Percentiles rank a stretch among this genome's conserved stretches.
Evolutionary conservation across 1,140 invertebrate genomes (phyloP).

Genomic region (Aphelinus certus): DNA sequence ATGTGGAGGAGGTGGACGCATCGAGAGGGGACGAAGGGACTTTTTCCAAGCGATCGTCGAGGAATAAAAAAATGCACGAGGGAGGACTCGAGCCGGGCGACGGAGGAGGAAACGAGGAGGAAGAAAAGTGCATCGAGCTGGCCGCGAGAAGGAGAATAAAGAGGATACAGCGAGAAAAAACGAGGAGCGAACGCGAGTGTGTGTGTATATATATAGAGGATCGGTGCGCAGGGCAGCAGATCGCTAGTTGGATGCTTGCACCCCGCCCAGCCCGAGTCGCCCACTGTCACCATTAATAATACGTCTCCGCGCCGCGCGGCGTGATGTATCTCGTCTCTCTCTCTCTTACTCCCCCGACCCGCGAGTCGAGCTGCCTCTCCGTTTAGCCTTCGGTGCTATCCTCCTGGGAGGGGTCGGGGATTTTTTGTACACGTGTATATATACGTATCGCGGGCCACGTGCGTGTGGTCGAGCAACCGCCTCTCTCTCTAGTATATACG

Average conservation of each 20-base stretch:
- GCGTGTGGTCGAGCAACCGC: slow-evolving; percentile 23
- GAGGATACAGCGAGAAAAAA: slow-evolving; percentile 28
- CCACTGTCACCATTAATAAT: slow-evolving; percentile 64
- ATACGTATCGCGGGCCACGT: slow-evolving; percentile 28
- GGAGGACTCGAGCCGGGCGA: neutral
- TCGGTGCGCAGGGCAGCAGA: slow-evolving; percentile 31
- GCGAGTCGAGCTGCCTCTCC: slow-evolving; percentile 45
- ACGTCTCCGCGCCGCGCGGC: slow-evolving; percentile 48
- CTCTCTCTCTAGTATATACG: too few relatives aligned
- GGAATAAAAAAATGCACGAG: too few relatives aligned
- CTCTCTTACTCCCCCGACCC: slow-evolving; percentile 39
- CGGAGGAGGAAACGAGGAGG: neutral
- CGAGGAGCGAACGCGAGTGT: neutral
- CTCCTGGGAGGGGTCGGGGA: neutral
- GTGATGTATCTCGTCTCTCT: slow-evolving; percentile 44
- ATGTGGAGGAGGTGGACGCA: too few relatives aligned
- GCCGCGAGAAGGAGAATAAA: slow-evolving; percentile 10
- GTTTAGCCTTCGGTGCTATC: slow-evolving; percentile 51
- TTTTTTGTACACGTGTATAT: neutral
- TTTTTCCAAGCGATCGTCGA: too few relatives aligned
- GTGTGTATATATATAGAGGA: slow-evolving; percentile 14
- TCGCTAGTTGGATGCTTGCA: slow-evolving; percentile 36
- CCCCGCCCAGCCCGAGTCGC: slow-evolving; percentile 59
- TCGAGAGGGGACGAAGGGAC: too few relatives aligned
- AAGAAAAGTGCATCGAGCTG: neutral